Evolutionary conservation across 2,113 vertebrate genomes (phyloP).

Genomic region (Mobula hypostoma): DNA sequence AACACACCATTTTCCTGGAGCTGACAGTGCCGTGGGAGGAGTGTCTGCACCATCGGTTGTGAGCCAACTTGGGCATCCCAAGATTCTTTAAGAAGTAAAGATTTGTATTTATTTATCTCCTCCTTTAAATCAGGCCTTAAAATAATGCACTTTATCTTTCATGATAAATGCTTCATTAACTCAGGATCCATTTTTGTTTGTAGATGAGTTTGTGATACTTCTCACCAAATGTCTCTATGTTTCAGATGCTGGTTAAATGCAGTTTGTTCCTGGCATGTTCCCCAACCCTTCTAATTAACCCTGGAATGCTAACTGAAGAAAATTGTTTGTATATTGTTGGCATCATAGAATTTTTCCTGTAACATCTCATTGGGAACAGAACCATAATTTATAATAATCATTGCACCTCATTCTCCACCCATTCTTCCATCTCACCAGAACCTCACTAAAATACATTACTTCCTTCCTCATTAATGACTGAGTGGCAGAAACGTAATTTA

Average conservation of each 20-base stretch:
- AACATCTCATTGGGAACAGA: not conserved
- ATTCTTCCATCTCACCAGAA: not conserved
- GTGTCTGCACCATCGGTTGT: too few relatives aligned
- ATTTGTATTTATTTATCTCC: not conserved
- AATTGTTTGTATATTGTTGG: not conserved
- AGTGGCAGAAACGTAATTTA: not conserved
- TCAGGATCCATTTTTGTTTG: not conserved
- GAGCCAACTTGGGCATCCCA: too few relatives aligned
- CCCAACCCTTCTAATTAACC: not conserved
- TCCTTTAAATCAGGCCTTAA: not conserved
- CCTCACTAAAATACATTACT: not conserved
- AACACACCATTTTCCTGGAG: too few relatives aligned
- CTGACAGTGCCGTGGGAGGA: too few relatives aligned
- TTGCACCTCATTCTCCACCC: not conserved
- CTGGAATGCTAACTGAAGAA: not conserved
- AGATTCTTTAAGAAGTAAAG: too few relatives aligned
- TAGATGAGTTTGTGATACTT: not conserved
- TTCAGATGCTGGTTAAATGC: not conserved
- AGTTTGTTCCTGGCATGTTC: not conserved
- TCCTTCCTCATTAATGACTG: not conserved
- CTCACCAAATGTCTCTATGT: not conserved
- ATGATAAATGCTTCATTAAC: not conserved
- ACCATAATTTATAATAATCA: not conserved
- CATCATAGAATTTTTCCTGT: not conserved
- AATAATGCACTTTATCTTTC: not conserved